These are phyloP conservation scores for Drosophila nebulosa DNA, from an alignment of 1,140 invertebrate species.

Conservation along the genomic window DNA sequence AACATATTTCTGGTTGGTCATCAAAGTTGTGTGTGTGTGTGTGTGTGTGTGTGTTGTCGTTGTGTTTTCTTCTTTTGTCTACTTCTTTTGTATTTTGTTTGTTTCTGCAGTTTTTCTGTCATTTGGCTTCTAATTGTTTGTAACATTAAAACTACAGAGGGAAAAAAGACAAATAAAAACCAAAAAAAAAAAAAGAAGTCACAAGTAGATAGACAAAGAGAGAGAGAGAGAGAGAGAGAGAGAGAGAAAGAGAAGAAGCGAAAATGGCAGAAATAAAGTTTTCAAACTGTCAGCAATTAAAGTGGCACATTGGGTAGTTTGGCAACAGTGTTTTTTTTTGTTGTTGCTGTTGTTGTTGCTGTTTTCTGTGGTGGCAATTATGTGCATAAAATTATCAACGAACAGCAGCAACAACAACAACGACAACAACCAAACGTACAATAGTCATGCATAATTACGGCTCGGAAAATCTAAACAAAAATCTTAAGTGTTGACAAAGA, in stretches of 20 bases:
- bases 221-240: constrained; percentile 5
- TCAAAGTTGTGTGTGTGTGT: constrained; percentile 47
- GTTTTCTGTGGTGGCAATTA: constrained; percentile 54
- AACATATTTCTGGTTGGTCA: constrained; percentile 38
- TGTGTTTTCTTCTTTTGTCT: background rate
- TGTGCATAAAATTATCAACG: constrained; percentile 69
- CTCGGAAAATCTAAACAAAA: constrained; percentile 49
- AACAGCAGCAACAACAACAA: constrained; percentile 34
- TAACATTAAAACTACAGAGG: constrained; percentile 40
- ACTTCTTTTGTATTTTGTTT: constrained; percentile 62
- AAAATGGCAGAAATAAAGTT: constrained; percentile 56
- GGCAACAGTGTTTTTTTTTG: constrained; percentile 32
- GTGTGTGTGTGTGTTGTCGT: too few relatives aligned
- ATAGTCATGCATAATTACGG: constrained; percentile 74
- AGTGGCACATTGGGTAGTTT: constrained; percentile 60
- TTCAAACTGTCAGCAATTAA: constrained; percentile 72
- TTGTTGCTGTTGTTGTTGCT: constrained; percentile 15
- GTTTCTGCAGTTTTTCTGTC: constrained; percentile 35
- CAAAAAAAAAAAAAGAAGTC: constrained; percentile 24
- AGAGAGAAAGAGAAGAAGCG: constrained; percentile 17
- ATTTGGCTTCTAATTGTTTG: constrained; percentile 71
- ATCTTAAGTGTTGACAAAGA: constrained; percentile 46
- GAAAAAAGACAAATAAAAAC: constrained; percentile 25
- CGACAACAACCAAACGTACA: constrained; percentile 32
- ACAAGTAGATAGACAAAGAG: background rate